Percentiles rank a stretch among this genome's conserved stretches.
Conservation (phyloP, 2,113 vertebrate species). For the Varanus komodoensis region DNA sequence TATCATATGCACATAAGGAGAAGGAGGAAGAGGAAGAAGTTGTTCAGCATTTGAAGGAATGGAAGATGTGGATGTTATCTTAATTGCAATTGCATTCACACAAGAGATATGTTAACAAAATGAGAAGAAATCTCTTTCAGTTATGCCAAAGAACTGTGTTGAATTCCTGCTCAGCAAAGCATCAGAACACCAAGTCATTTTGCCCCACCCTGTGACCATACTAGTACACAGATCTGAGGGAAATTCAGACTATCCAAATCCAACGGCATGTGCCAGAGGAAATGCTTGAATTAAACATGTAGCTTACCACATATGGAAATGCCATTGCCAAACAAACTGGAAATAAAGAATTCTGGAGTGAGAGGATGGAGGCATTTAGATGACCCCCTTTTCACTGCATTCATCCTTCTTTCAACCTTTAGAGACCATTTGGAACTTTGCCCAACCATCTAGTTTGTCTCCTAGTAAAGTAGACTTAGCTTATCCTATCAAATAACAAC, state of each 20-base stretch:
- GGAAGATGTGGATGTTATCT: not conserved
- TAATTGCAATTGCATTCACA: not conserved
- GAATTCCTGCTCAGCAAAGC: not conserved
- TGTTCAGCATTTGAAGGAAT: not conserved
- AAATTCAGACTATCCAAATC: conserved; percentile 16
- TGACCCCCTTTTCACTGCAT: conserved; percentile 27
- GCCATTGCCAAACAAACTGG: conserved; percentile 47
- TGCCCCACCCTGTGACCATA: not conserved
- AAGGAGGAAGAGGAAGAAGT: too few relatives aligned
- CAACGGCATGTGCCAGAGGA: conserved; percentile 2
- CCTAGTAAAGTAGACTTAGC: conserved; percentile 41
- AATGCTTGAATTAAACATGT: conserved; percentile 29
- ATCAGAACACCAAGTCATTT: not conserved
- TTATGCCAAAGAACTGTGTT: not conserved
- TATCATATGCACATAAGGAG: not conserved
- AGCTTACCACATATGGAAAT: conserved; percentile 48
- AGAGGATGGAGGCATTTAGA: conserved; percentile 14
- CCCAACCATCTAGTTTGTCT: conserved; percentile 33
- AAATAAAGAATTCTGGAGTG: conserved; percentile 45
- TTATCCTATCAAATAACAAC: conserved; percentile 55
- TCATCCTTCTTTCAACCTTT: conserved; percentile 48
- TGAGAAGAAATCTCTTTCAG: not conserved
- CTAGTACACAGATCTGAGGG: conserved; percentile 25
- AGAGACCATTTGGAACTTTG: conserved; percentile 51
- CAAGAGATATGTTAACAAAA: not conserved